Evolutionary conservation across 2,888 invertebrate genomes (phyloP).

Genomic region (Drosophila antonietae): DNA sequence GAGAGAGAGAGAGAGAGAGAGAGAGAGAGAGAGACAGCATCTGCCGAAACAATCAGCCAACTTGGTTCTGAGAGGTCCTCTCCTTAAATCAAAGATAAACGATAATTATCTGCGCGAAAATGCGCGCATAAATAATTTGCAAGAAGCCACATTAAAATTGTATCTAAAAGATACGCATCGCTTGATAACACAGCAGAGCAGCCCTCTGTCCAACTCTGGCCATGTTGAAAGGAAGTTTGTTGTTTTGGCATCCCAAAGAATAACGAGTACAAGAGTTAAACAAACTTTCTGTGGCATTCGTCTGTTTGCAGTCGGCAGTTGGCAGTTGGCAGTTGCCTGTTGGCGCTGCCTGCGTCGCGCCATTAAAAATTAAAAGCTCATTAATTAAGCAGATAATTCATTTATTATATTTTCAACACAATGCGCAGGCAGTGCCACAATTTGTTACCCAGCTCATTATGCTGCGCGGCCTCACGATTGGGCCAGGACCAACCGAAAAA

Average conservation of each 20-base stretch:
- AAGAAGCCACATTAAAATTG: slow-evolving; percentile 82
- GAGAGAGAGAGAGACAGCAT: background rate
- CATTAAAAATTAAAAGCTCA: slow-evolving; percentile 84
- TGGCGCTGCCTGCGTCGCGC: slow-evolving; percentile 58
- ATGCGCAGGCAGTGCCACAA: slow-evolving; percentile 56
- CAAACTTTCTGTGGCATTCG: slow-evolving; percentile 55
- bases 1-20: slow-evolving; percentile 10
- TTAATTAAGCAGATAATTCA: slow-evolving; percentile 83
- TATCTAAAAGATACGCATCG: slow-evolving; percentile 76
- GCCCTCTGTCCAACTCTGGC: slow-evolving; percentile 25
- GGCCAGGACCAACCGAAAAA: slow-evolving; percentile 28
- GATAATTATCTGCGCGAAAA: slow-evolving; percentile 83
- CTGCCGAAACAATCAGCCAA: slow-evolving; percentile 46
- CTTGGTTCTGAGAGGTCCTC: slow-evolving; percentile 67
- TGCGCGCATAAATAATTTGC: slow-evolving; percentile 82
- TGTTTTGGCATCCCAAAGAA: slow-evolving; percentile 29
- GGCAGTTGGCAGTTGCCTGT: background rate
- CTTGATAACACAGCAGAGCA: slow-evolving; percentile 59
- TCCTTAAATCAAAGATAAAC: slow-evolving; percentile 83
- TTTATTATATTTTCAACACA: slow-evolving; percentile 83
- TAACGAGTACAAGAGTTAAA: slow-evolving; percentile 56
- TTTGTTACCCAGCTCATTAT: slow-evolving; percentile 76
- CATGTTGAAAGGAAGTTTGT: slow-evolving; percentile 33
- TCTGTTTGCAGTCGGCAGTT: slow-evolving; percentile 16
- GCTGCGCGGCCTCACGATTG: slow-evolving; percentile 31